Conservation (phyloP, 2,888 invertebrate genomes). For the Hirtodrosophila confusa region DNA sequence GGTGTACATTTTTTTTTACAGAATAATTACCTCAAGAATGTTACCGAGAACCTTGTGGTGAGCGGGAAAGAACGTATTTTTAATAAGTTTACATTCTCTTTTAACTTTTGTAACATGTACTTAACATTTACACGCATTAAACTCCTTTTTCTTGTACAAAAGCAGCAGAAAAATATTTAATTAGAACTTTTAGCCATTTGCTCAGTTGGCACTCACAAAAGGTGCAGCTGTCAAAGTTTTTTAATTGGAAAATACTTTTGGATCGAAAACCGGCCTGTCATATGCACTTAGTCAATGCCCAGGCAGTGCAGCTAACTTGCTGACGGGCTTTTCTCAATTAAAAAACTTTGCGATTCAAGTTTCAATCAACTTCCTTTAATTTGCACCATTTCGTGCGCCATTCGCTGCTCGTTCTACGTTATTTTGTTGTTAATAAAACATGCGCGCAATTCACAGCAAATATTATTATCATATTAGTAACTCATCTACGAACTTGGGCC, state of each 20-base stretch:
- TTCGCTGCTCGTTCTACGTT: conserved; percentile 9
- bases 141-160: conserved; percentile 5
- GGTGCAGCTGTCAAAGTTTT: conserved; percentile 49
- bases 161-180: conserved; percentile 34
- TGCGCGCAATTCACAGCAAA: conserved; percentile 55
- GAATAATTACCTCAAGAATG: no score
- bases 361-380: conserved; percentile 52
- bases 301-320: conserved; percentile 2
- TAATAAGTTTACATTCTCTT: not conserved
- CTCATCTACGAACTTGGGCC: conserved; percentile 58
- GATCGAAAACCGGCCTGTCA: conserved; percentile 19
- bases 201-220: conserved; percentile 29
- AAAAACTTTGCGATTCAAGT: conserved; percentile 38
- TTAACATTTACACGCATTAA: conserved; percentile 6
- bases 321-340: conserved; percentile 33
- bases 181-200: conserved; percentile 38
- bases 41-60: no score
- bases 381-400: conserved; percentile 14
- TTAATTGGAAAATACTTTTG: conserved; percentile 52
- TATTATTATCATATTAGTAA: conserved; percentile 78
- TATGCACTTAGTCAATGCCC: conserved; percentile 32
- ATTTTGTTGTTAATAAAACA: conserved; percentile 34
- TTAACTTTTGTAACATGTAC: not conserved
- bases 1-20: no score
- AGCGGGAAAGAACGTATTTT: no score